Percentiles rank a stretch among this genome's conserved stretches.
Conservation (phyloP, 2,113 vertebrate genomes). For the Synchiropus splendidus region DNA sequence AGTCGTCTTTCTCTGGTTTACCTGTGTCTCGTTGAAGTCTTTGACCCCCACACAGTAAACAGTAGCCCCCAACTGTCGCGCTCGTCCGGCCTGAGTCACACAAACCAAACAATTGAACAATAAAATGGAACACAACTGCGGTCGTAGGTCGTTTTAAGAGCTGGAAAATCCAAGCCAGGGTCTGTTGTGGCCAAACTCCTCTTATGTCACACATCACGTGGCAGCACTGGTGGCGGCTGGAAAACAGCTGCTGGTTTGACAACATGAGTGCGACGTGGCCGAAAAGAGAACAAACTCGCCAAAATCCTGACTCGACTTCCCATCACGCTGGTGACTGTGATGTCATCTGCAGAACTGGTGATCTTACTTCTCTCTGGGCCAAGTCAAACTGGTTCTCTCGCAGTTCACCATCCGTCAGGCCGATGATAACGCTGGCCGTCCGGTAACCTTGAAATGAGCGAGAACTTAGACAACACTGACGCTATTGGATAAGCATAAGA, state of each 20-base stretch:
- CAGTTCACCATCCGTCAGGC: constrained; percentile 90
- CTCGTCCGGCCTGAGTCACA: constrained; percentile 77
- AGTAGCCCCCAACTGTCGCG: constrained; percentile 85
- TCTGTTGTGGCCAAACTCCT: too few species aligned
- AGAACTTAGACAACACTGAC: neutral
- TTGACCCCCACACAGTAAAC: constrained; percentile 97
- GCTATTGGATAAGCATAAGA: neutral
- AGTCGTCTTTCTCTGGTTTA: neutral
- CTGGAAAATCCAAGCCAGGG: too few species aligned
- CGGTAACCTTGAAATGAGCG: constrained; percentile 72
- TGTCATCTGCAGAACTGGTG: too few species aligned
- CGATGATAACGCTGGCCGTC: constrained; percentile 95
- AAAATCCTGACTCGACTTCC: too few species aligned
- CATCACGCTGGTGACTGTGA: too few species aligned
- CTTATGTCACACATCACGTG: too few species aligned
- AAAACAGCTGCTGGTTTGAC: too few species aligned
- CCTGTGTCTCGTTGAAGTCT: constrained; percentile 98
- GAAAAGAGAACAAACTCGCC: too few species aligned
- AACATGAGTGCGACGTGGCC: too few species aligned
- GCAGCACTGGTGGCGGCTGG: too few species aligned
- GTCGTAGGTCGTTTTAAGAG: too few species aligned
- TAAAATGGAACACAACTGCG: neutral
- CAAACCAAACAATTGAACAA: constrained; percentile 4
- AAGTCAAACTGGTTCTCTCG: constrained; percentile 88
- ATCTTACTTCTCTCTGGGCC: constrained; percentile 83